Base-by-base conservation (phyloP, 2,888 invertebrate species). In the Lacanobia oleracea region DNA sequence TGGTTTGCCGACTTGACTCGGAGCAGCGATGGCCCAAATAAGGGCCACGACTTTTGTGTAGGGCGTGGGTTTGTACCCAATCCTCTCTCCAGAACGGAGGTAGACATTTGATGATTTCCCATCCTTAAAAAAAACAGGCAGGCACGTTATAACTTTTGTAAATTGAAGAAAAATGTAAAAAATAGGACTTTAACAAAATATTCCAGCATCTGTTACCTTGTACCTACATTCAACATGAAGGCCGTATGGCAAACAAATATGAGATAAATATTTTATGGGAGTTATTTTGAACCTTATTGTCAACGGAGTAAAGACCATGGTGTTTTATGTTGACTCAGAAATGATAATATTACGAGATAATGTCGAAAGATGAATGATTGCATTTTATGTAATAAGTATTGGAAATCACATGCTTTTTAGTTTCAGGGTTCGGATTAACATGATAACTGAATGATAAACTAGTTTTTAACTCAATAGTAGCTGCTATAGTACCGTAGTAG, bases 281-380 rank as follows among this genome's bases (percentile, higher is more conserved):
- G 33, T 27, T 9, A 84, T 64, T 78, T 75, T 84, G 51, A 81
- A 75, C 77, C 67, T 67, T 84, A 77, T 33, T 56, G 0, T 18
- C 53, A 74, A 64, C 53, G 21, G 5, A 18, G 16, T 73, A 79
- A 67, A 45, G 21, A 45, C 3, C 16, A 67, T 63, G 61, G 69
- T 71, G 61, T 70, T 75, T 72, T 70, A 5, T 54, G 45, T 57
- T 53, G 56, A 72, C 51, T 72, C 33, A 45, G 21, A 69, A 83
- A 70, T 77, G 81, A 85, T 86, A 86, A 75, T 50, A 67, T 57
- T 37, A 50, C 62, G 43, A 79, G 92, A 91, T 91, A 89, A 77
- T 85, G 92, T 91, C 91, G 84, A 85, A 86, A 84, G 82, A 88
- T 92, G 92, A 92, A 79, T 86, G 91, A 92, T 91, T 72, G 70